Conservation (phyloP, 2,113 vertebrate species). For the Acrocephalus arundinaceus region DNA sequence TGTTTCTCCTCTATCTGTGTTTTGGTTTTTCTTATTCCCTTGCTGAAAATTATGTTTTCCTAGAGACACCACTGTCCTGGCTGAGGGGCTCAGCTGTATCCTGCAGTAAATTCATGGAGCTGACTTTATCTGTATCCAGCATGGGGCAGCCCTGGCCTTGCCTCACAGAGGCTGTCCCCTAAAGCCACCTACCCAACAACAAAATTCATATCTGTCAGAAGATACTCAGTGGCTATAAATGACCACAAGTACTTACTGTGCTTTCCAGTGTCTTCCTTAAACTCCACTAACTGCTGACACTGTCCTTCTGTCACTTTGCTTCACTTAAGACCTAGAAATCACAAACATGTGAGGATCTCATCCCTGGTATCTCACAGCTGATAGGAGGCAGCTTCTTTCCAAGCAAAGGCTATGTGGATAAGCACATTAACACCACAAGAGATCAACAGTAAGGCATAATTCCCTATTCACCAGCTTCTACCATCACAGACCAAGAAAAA, state of each 20-base stretch:
- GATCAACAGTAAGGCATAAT: neutral
- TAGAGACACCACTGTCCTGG: neutral
- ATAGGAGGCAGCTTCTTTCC: neutral
- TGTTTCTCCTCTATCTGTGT: neutral
- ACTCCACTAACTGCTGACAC: neutral
- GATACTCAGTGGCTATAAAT: neutral
- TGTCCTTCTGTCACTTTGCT: neutral
- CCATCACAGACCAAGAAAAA: neutral
- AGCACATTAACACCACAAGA: neutral
- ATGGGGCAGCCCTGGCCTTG: neutral
- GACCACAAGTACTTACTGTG: neutral
- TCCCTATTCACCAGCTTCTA: neutral
- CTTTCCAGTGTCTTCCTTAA: neutral
- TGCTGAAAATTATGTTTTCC: neutral
- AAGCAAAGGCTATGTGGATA: neutral
- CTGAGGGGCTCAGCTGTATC: neutral
- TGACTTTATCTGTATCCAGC: accelerated
- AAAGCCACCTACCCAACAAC: neutral
- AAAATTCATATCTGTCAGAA: neutral
- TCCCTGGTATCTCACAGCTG: neutral
- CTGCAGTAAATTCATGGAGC: neutral
- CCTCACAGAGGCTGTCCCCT: neutral
- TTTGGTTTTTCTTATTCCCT: neutral
- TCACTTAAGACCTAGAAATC: neutral
- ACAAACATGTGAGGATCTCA: neutral